Evolutionary conservation across 2,113 vertebrate species (phyloP).

Genomic region (Anguilla rostrata): DNA sequence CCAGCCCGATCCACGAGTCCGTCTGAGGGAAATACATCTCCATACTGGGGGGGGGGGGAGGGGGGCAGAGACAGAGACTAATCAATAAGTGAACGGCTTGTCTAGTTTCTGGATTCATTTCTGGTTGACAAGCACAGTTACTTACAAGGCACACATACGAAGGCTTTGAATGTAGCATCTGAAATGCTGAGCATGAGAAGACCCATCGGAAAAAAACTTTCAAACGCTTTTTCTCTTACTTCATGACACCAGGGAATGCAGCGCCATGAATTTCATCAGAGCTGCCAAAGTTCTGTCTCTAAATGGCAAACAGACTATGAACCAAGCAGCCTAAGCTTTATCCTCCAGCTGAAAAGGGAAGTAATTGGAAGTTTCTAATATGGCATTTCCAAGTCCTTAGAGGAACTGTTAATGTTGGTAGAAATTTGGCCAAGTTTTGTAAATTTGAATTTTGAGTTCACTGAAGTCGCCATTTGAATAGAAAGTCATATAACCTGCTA

Average conservation of each 20-base stretch:
- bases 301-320: not conserved
- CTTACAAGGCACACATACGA: not conserved
- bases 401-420: too few relatives aligned
- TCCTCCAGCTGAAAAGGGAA: not conserved
- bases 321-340: not conserved
- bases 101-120: not conserved
- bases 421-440: too few relatives aligned
- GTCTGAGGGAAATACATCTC: slow-evolving; percentile 99
- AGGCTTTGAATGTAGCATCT: not conserved
- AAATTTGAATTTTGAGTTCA: not conserved
- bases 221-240: not conserved
- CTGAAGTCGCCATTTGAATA: not conserved
- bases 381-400: too few relatives aligned
- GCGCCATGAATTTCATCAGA: not conserved
- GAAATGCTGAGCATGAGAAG: not conserved
- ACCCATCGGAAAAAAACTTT: not conserved
- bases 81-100: not conserved
- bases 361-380: too few relatives aligned
- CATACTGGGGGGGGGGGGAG: slow-evolving; percentile 68
- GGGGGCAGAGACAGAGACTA: not conserved
- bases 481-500: not conserved
- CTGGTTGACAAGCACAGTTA: not conserved
- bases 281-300: slow-evolving; percentile 1
- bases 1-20: slow-evolving; percentile 96
- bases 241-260: not conserved